Evolutionary conservation across 2,113 vertebrate genomes (phyloP).

Genomic region (Hystrix cristata): DNA sequence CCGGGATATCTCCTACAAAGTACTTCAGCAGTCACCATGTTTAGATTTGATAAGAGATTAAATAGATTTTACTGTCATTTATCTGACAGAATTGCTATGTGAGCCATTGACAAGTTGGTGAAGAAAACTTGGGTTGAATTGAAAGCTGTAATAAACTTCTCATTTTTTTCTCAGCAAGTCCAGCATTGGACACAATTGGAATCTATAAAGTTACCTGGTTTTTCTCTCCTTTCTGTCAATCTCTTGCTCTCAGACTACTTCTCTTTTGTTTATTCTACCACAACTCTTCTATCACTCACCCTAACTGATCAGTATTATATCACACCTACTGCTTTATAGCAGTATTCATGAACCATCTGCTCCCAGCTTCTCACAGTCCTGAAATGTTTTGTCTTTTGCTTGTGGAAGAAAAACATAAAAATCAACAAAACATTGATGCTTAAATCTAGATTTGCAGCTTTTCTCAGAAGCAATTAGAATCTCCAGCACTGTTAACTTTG

Average conservation of each 20-base stretch:
- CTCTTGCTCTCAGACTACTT: background rate
- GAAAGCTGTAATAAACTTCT: background rate
- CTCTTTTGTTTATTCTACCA: background rate
- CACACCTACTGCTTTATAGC: background rate
- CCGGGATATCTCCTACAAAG: background rate
- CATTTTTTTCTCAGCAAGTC: background rate
- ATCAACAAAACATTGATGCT: background rate
- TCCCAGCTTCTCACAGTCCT: background rate
- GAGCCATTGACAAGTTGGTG: conserved; percentile 35
- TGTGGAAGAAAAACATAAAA: background rate
- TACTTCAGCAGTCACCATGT: background rate
- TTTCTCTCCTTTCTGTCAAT: background rate
- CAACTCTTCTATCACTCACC: background rate
- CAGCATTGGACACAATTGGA: background rate
- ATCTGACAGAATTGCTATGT: conserved; percentile 33
- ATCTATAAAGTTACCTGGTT: background rate
- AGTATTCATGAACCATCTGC: background rate
- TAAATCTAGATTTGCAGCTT: conserved; percentile 2
- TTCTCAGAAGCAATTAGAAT: conserved; percentile 46
- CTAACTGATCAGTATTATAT: background rate
- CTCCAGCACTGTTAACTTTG: background rate
- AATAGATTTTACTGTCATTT: conserved; percentile 59
- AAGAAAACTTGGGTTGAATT: conserved; percentile 2
- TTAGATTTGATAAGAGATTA: conserved; percentile 56
- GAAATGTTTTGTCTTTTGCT: background rate